These are phyloP conservation scores for Bombylius discolor DNA, from an alignment of 2,888 invertebrate species.

Conservation along the genomic window DNA sequence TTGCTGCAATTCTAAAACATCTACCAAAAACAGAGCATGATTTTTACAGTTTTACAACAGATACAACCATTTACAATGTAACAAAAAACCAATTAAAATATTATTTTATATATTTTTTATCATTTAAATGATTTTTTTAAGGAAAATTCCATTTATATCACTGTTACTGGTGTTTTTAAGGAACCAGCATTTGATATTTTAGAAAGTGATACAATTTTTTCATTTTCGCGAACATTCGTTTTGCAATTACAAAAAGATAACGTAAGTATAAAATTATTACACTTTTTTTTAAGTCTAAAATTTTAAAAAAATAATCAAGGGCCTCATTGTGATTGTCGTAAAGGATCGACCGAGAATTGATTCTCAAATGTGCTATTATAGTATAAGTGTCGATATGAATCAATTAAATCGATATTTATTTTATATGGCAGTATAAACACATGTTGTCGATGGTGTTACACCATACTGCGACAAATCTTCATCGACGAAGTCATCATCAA, in stretches of 20 bases:
- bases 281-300: no score
- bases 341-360: no score
- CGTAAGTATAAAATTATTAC: no score
- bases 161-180: constrained; percentile 6
- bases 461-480: no score
- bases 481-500: no score
- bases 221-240: constrained; percentile 13
- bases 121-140: neutral
- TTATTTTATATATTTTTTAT: neutral
- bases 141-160: constrained; percentile 1
- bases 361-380: no score
- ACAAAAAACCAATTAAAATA: neutral
- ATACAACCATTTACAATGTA: constrained; percentile 6
- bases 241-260: neutral
- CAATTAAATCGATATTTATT: no score
- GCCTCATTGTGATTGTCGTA: no score
- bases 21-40: constrained; percentile 13
- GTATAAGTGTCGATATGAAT: no score
- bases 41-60: constrained; percentile 12
- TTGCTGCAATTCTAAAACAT: constrained; percentile 4
- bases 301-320: no score
- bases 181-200: constrained; percentile 1
- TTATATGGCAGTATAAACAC: no score
- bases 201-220: constrained; percentile 11
- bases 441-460: no score